Percentiles rank a stretch among this genome's conserved stretches.
Evolutionary conservation across 1,140 invertebrate species (phyloP).

Genomic region (Drosophila yakuba): DNA sequence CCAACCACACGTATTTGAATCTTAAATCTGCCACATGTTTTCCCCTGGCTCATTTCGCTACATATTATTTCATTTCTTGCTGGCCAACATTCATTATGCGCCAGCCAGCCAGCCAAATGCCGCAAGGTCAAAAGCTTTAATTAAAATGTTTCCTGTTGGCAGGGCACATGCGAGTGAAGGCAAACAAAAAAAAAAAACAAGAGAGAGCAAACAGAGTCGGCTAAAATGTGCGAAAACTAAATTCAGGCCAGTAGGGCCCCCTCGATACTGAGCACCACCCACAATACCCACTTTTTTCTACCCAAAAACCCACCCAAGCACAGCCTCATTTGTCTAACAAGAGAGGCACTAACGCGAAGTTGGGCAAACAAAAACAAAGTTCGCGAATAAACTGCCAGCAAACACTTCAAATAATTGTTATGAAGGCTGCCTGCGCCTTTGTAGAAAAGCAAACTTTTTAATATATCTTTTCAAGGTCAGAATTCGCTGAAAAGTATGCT

Average conservation of each 20-base stretch:
- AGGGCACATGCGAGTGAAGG: slow-evolving; percentile 20
- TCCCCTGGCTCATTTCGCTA: slow-evolving; percentile 31
- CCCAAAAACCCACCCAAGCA: not conserved
- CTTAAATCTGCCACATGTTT: slow-evolving; percentile 27
- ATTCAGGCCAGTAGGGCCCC: slow-evolving; percentile 4
- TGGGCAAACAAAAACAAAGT: slow-evolving; percentile 29
- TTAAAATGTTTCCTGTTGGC: slow-evolving; percentile 53
- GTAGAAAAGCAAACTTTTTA: slow-evolving; percentile 8
- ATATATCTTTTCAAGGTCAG: slow-evolving; percentile 25
- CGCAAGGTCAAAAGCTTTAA: slow-evolving; percentile 59
- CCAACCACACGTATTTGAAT: slow-evolving; percentile 30
- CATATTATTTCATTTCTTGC: slow-evolving; percentile 17
- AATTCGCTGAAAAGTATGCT: slow-evolving; percentile 29
- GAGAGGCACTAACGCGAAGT: slow-evolving; percentile 20
- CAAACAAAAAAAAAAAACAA: slow-evolving; percentile 15
- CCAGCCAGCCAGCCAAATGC: slow-evolving; percentile 36
- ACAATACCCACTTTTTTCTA: not conserved
- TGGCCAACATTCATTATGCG: slow-evolving; percentile 50
- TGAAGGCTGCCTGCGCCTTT: slow-evolving; percentile 11
- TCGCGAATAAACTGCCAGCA: slow-evolving; percentile 21
- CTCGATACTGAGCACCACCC: slow-evolving; percentile 15
- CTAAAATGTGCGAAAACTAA: slow-evolving; percentile 37
- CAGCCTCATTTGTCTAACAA: slow-evolving; percentile 45
- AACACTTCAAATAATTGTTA: slow-evolving; percentile 65
- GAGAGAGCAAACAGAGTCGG: slow-evolving; percentile 17